Evolutionary conservation across 2,888 invertebrate species (phyloP), one percentile per base, ranked within the genome.

Genomic region (Zeuzera pyrina): DNA sequence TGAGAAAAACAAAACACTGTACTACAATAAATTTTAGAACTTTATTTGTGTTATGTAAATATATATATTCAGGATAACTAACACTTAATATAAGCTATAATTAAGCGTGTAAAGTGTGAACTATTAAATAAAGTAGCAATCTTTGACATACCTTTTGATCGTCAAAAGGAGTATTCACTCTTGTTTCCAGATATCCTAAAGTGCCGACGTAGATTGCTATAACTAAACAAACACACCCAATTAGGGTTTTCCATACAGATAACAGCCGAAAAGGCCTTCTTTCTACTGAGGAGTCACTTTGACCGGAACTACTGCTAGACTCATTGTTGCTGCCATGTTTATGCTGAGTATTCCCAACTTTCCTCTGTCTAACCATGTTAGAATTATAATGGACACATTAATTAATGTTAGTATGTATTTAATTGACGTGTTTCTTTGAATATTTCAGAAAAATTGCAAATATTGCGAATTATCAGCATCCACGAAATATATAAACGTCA

Each of bases 121-220:
- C n/a, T n/a, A n/a, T n/a, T n/a, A n/a, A n/a, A n/a, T n/a, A n/a
- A n/a, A n/a, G n/a, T n/a, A n/a, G n/a, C n/a, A n/a, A n/a, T n/a
- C n/a, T n/a, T n/a, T n/a, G n/a, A 29, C 41, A 35, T 66, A 91
- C 92, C 85, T 92, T 94, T 43, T 90, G 88, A 44, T 88, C 88
- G 52, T 91, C 89, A 43, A 91, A 90, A 0, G 94, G 94, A 0
- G 95, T 95, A 62, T 94, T 94, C 0, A 96, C 93, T 44, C 94
- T 85, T 0, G 94, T 95, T 76, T 95, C 94, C 39, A 94, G 67
- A 58, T 95, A 95, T 1, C 95, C 95, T 52, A 91, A 73, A 47
- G 91, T 91, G 30, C 92, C 90, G 45, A 92, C 89, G 59, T 89
- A 90, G 1, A 88, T 86, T 2, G 94, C 94, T 30, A 93, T 81